These are phyloP conservation scores for Stenodera caucasica DNA, from an alignment of 2,888 invertebrate species.

Conservation along the genomic window DNA sequence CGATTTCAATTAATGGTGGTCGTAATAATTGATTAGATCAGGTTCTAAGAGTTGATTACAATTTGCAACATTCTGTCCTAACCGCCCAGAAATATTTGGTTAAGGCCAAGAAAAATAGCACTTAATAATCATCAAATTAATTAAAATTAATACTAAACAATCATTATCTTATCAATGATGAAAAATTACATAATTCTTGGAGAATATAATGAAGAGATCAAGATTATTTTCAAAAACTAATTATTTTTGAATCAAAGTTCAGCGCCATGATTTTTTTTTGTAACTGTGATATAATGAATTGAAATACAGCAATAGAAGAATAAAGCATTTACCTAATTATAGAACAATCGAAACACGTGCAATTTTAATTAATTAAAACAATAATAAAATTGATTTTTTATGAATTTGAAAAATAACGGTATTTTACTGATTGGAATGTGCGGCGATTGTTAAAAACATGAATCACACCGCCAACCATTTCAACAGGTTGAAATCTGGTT, in stretches of 20 bases:
- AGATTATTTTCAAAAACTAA: not conserved
- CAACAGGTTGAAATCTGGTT: not conserved
- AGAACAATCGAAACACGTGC: not conserved
- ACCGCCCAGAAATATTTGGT: slow-evolving; percentile 56
- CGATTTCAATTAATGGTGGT: too few relatives aligned
- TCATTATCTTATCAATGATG: not conserved
- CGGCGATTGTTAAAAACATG: not conserved
- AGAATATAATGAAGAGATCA: too few relatives aligned
- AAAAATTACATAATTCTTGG: not conserved
- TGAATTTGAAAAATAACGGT: not conserved
- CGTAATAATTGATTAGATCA: too few relatives aligned
- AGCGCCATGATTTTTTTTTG: not conserved
- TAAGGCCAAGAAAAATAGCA: slow-evolving; percentile 95
- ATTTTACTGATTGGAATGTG: not conserved
- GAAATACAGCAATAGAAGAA: too few relatives aligned
- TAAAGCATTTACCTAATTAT: too few relatives aligned
- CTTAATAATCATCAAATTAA: too few relatives aligned
- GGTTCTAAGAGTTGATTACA: too few relatives aligned
- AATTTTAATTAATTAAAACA: not conserved
- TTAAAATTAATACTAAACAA: too few relatives aligned
- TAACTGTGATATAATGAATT: too few relatives aligned
- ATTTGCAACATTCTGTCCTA: not conserved
- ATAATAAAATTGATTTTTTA: too few relatives aligned
- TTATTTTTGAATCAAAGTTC: not conserved
- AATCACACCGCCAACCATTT: not conserved